Conservation (phyloP, 2,113 vertebrate genomes). For the Camelus dromedarius region DNA sequence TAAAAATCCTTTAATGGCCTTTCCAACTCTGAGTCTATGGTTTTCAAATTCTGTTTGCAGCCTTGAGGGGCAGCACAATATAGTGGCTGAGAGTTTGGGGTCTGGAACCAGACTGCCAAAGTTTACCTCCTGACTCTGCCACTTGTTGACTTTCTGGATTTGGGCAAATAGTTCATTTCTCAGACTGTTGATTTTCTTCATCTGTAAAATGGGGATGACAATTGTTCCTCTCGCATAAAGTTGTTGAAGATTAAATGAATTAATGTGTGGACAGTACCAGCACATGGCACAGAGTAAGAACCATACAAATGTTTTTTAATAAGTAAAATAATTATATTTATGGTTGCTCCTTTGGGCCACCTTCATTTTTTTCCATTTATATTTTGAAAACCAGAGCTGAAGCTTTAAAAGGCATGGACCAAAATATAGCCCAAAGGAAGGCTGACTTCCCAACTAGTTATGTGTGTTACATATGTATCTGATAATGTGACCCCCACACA, state of each 20-base stretch:
- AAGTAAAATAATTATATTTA: background rate
- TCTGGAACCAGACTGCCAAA: background rate
- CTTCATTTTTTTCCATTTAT: background rate
- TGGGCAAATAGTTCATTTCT: constrained; percentile 12
- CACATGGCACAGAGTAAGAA: background rate
- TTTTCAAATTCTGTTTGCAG: background rate
- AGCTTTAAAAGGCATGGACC: background rate
- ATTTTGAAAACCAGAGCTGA: background rate
- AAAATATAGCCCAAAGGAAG: background rate
- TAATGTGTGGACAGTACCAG: background rate
- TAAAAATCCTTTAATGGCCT: background rate
- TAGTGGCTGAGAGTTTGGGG: background rate
- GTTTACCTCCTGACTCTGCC: background rate
- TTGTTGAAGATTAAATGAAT: background rate
- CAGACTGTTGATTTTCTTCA: background rate
- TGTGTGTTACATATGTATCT: background rate
- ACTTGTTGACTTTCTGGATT: background rate
- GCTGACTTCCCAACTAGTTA: background rate
- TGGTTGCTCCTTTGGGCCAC: background rate
- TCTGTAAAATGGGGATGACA: background rate
- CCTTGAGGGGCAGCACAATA: background rate
- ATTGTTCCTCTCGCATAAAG: background rate
- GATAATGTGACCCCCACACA: background rate
- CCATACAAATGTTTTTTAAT: background rate
- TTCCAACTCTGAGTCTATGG: background rate